phyloP scores from a whole-genome alignment of 2,888 invertebrate species.

The Hirtodrosophila histrioides region DNA sequence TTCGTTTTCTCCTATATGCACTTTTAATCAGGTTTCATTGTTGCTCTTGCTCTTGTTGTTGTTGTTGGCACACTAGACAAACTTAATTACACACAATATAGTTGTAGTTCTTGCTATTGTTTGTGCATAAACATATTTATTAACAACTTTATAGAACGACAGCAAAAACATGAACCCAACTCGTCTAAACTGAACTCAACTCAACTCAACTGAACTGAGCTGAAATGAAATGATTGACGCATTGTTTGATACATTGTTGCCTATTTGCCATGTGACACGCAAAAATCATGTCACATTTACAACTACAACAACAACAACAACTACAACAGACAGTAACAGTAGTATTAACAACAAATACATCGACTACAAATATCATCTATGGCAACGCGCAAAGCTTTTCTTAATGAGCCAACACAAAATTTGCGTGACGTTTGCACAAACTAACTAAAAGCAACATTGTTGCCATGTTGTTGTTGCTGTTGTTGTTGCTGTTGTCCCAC shows the following conservation, averaged over 20 bases:
- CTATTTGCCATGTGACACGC: slow-evolving; percentile 70
- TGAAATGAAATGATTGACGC: slow-evolving; percentile 59
- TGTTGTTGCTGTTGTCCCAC: slow-evolving; percentile 23
- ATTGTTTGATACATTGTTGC: slow-evolving; percentile 63
- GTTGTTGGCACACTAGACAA: slow-evolving; percentile 28
- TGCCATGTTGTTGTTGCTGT: neutral
- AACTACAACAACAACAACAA: slow-evolving; percentile 28
- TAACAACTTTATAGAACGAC: slow-evolving; percentile 56
- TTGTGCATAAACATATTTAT: slow-evolving; percentile 64
- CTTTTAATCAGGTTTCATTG: slow-evolving; percentile 44
- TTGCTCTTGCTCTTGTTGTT: slow-evolving; percentile 1
- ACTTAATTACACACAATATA: slow-evolving; percentile 54
- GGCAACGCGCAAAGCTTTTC: slow-evolving; percentile 60
- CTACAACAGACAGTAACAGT: slow-evolving; percentile 13
- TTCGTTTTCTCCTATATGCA: slow-evolving; percentile 45
- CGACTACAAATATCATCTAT: slow-evolving; percentile 44
- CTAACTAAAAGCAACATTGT: slow-evolving; percentile 32
- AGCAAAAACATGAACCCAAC: slow-evolving; percentile 17
- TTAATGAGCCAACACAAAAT: slow-evolving; percentile 82
- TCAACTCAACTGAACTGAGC: slow-evolving; percentile 32
- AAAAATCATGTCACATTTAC: slow-evolving; percentile 62
- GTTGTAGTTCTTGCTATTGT: slow-evolving; percentile 53
- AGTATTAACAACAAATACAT: slow-evolving; percentile 32
- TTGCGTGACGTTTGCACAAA: slow-evolving; percentile 74
- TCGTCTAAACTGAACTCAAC: slow-evolving; percentile 24